phyloP scores from a whole-genome alignment of 2,888 invertebrate genomes.

The Nephrotoma appendiculata region DNA sequence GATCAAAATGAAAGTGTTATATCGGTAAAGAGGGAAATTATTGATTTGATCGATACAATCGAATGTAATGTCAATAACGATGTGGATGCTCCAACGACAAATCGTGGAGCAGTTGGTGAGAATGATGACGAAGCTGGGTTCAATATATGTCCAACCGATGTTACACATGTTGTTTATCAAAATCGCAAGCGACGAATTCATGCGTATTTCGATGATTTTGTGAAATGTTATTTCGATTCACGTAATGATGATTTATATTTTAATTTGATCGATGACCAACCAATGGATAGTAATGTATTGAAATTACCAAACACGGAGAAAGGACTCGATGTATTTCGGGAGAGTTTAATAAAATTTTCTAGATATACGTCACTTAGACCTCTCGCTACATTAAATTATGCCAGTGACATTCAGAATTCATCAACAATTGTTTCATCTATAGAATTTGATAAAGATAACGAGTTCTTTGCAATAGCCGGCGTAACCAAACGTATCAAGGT shows the following conservation, averaged over 20 bases:
- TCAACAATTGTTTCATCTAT: slow-evolving; percentile 82
- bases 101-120: background rate
- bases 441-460: slow-evolving; percentile 91
- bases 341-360: slow-evolving; percentile 75
- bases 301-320: background rate
- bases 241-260: slow-evolving; percentile 60
- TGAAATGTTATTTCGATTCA: slow-evolving; percentile 70
- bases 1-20: slow-evolving; percentile 30
- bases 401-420: slow-evolving; percentile 75
- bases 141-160: slow-evolving; percentile 1
- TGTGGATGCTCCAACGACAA: background rate
- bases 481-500: slow-evolving; percentile 90
- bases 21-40: slow-evolving; percentile 40
- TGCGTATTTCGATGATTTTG: slow-evolving; percentile 79
- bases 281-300: slow-evolving; percentile 17
- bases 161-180: slow-evolving; percentile 38
- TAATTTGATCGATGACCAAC: slow-evolving; percentile 16
- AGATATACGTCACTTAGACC: slow-evolving; percentile 62
- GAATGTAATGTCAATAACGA: slow-evolving; percentile 34
- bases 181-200: slow-evolving; percentile 60
- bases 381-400: slow-evolving; percentile 77
- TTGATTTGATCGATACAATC: slow-evolving; percentile 39
- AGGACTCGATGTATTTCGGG: slow-evolving; percentile 62
- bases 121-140: slow-evolving; percentile 7
- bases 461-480: slow-evolving; percentile 90